Base-by-base conservation (phyloP, 2,797 vertebrate species). In the Oophaga sylvatica region DNA sequence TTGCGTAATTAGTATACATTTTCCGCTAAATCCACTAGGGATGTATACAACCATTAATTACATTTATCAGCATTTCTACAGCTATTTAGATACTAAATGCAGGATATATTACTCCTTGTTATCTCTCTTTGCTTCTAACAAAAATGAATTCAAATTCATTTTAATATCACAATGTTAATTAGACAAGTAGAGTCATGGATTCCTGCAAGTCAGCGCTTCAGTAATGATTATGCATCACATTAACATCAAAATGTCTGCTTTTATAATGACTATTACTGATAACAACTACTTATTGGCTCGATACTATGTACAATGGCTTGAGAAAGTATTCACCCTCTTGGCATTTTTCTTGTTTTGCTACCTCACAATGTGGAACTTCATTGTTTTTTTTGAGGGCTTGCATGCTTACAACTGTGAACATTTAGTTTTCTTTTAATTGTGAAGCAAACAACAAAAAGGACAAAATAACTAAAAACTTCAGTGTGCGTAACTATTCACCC, bases 71-170 rank as follows among this genome's bases (percentile, higher is more conserved):
- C 31, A 87, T 90, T 20, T 78, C 79, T 81, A 65, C 11, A 88
- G 26, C 56, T 90, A 87, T 89, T 91, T 90, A 88, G 90, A 91
- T 85, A 83, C 86, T 84, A 90, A 90, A 92, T 73, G 6, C 65
- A 13, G 22, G 57, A 87, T 59, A 63, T 90, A 65, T 22, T 84
- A 78, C 90, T 92, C 90, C 86, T 80, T 89, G 75, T 86, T 88
- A 87, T 73, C 48, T 90, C 62, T 62, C 85, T 91, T 90, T 5
- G 0, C n/a, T 89, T 84, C 41, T 71, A 83, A 90, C 88, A 79
- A 90, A 90, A 78, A 88, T 63, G 7, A 22, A 90, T 82, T 71
- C 80, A 62, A 90, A 79, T 90, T 89, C 88, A 88, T 91, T 90
- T 90, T 88, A 16, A 85, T 26, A 78, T 78, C 81, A 29, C 15